phyloP scores from a whole-genome alignment of 2,888 invertebrate species.

The Hydriomena furcata region DNA sequence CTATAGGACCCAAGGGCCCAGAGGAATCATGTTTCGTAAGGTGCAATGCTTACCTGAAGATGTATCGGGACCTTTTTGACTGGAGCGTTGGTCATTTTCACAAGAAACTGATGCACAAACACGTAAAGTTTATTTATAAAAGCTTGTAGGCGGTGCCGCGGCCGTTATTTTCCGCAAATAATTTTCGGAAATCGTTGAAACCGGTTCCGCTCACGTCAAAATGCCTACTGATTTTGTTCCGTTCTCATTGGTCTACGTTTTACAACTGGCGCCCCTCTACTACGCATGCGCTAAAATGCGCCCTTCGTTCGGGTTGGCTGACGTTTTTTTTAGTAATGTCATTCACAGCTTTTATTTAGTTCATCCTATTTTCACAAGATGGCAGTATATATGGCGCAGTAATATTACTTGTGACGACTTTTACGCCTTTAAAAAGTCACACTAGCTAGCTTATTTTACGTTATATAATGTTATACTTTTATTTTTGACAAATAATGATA shows the following conservation, averaged over 20 bases:
- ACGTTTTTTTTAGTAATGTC: slow-evolving; percentile 25
- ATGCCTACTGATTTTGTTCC: slow-evolving; percentile 65
- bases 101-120: slow-evolving; percentile 64
- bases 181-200: slow-evolving; percentile 30
- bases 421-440: too few species aligned
- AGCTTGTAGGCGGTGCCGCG: slow-evolving; percentile 62
- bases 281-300: slow-evolving; percentile 71
- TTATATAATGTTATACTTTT: too few species aligned
- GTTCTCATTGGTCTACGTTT: slow-evolving; percentile 58
- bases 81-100: slow-evolving; percentile 87
- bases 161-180: slow-evolving; percentile 51
- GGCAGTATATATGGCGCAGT: too few species aligned
- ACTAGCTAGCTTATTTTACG: too few species aligned
- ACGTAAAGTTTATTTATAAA: slow-evolving; percentile 68
- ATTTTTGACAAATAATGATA: too few species aligned
- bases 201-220: slow-evolving; percentile 47
- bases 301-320: slow-evolving; percentile 54
- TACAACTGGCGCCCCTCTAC: slow-evolving; percentile 64
- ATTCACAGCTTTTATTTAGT: slow-evolving; percentile 31
- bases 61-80: slow-evolving; percentile 98
- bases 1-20: slow-evolving; percentile 8
- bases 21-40: too few species aligned
- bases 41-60: slow-evolving; percentile 89
- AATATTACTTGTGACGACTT: too few species aligned
- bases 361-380: slow-evolving; percentile 30